phyloP scores from a whole-genome alignment of 2,797 vertebrate genomes.

The Alectoris magna region DNA sequence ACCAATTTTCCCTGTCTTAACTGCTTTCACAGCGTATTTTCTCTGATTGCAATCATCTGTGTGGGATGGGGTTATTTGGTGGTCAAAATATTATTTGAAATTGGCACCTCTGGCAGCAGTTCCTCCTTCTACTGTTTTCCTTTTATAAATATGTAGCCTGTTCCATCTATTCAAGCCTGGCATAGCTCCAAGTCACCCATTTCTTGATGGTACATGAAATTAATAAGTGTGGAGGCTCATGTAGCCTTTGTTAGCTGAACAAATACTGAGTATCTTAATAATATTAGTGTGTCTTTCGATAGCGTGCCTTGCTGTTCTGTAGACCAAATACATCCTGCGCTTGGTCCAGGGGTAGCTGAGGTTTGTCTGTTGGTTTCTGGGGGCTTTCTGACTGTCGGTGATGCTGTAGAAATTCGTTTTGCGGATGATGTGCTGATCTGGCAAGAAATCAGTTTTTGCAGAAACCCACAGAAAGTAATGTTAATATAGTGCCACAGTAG shows the following conservation, averaged over 20 bases:
- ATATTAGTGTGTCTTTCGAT: neutral
- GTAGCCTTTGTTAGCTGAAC: neutral
- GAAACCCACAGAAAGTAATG: neutral
- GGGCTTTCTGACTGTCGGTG: neutral
- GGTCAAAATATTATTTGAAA: neutral
- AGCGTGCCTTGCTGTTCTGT: neutral
- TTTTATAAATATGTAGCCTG: conserved; percentile 15
- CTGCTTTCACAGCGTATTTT: neutral
- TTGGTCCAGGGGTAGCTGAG: neutral
- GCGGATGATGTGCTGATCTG: conserved; percentile 9
- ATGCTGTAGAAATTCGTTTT: conserved; percentile 37
- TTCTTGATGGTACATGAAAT: conserved; percentile 43
- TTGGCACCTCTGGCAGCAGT: conserved; percentile 8
- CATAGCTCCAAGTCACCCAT: conserved; percentile 36
- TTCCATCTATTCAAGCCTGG: conserved; percentile 10
- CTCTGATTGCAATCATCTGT: neutral
- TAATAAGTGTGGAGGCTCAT: conserved; percentile 5
- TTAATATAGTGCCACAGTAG: neutral
- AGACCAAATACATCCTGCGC: neutral
- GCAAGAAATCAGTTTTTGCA: conserved; percentile 34
- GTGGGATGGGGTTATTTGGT: neutral
- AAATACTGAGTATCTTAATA: conserved; percentile 10
- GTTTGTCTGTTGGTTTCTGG: neutral
- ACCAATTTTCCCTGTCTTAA: neutral
- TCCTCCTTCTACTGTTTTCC: conserved; percentile 8